These are phyloP conservation scores for Dendroctonus valens DNA, from an alignment of 1,140 invertebrate species.

Conservation along the genomic window DNA sequence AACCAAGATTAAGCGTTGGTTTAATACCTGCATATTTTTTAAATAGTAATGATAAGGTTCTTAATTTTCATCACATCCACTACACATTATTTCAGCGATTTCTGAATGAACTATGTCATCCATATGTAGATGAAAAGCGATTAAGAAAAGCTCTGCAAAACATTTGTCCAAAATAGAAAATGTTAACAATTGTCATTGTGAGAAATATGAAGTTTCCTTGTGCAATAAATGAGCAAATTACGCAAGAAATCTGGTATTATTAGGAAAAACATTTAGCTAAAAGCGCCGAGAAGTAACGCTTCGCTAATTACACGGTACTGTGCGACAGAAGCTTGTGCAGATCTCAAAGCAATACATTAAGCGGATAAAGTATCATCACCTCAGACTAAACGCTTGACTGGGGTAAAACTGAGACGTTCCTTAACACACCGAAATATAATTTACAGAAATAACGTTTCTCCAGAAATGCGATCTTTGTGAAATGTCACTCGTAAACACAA, in stretches of 20 bases:
- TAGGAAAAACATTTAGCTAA: not conserved
- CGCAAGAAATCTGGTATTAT: not conserved
- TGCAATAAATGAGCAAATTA: too few species aligned
- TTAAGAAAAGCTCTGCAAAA: too few species aligned
- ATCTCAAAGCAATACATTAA: constrained; percentile 23
- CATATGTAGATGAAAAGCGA: too few species aligned
- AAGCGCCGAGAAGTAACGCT: not conserved
- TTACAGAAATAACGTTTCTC: constrained; percentile 31
- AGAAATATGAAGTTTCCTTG: too few species aligned
- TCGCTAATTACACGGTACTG: constrained; percentile 11
- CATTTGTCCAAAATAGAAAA: too few species aligned
- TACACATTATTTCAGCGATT: too few species aligned
- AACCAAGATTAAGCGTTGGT: too few species aligned
- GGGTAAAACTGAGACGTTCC: constrained; percentile 27
- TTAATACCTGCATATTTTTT: too few species aligned
- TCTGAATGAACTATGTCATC: too few species aligned
- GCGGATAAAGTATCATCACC: constrained; percentile 28
- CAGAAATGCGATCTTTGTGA: constrained; percentile 30
- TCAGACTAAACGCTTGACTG: constrained; percentile 28
- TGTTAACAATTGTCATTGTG: too few species aligned
- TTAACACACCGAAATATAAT: constrained; percentile 26
- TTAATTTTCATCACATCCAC: too few species aligned
- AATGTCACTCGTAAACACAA: constrained; percentile 30
- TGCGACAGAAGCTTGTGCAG: constrained; percentile 4
- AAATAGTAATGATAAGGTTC: too few species aligned